phyloP scores from a whole-genome alignment of 2,797 vertebrate genomes.

The Sebastes kiyomatsui region DNA sequence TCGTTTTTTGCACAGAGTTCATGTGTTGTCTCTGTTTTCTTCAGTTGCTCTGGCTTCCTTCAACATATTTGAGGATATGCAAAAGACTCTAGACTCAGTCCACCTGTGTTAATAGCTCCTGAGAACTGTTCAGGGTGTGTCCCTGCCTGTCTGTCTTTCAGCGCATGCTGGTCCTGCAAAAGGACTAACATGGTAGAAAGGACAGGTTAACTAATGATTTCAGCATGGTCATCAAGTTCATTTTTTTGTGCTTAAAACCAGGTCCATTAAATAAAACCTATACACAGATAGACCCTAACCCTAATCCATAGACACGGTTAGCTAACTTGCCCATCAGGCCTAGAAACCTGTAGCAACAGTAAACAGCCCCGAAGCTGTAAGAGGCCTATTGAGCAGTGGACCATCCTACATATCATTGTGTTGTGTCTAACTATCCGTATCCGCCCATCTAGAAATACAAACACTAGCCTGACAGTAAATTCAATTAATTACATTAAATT shows the following conservation, averaged over 20 bases:
- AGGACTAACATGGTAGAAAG: background rate
- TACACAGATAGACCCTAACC: background rate
- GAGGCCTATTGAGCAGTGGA: background rate
- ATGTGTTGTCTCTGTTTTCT: background rate
- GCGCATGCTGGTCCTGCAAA: background rate
- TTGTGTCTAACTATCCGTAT: background rate
- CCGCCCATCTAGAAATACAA: background rate
- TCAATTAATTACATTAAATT: background rate
- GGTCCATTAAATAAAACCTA: background rate
- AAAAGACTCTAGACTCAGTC: slow-evolving; percentile 29
- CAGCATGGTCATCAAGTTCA: background rate
- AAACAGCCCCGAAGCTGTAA: slow-evolving; percentile 8
- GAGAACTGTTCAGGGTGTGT: slow-evolving; percentile 46
- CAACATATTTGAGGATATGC: slow-evolving; percentile 27
- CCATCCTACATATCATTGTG: background rate
- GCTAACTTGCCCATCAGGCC: slow-evolving; percentile 2
- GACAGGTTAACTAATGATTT: background rate
- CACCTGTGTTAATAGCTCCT: slow-evolving; percentile 11
- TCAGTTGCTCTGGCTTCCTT: background rate
- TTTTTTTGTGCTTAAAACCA: background rate
- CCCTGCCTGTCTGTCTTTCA: slow-evolving; percentile 4
- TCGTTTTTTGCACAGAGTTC: background rate
- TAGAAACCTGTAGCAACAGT: slow-evolving; percentile 1
- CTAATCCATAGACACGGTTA: background rate
- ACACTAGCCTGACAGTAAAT: background rate